Base-by-base conservation (phyloP, 2,797 vertebrate genomes). In the Hippocampus kuda region DNA sequence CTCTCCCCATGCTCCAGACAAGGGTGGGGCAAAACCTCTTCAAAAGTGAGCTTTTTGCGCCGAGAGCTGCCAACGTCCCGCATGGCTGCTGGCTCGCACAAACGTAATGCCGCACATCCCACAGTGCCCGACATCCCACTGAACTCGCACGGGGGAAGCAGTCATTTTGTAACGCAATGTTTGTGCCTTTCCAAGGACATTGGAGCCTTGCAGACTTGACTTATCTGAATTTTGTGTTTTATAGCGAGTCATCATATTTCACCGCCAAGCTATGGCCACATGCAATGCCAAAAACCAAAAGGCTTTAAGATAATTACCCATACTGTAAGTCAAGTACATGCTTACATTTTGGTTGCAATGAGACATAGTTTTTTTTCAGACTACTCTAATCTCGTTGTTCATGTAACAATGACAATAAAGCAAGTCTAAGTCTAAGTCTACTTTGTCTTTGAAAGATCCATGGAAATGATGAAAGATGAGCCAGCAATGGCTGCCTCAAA, bases 1-100 rank as follows among this genome's bases (percentile, higher is more conserved):
- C 72, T 78, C 85, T 82, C 81, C 74, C 81, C 70, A 46, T 72
- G 83, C 73, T 76, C 73, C 80, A 80, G 80, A 84, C 75, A 2
- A 74, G 72, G 65, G 44, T 44, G 62, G 62, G 62, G 42, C 41
- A 78, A 75, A 81, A 69, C 69, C 79, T 84, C 69, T 72, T 77
- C 77, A 27, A 59, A 59, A 80, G 73, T 74, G 74, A 70, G 71
- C 69, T 75, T 72, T 67, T 77, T 73, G 72, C 75, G 82, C 70
- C 44, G 72, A 69, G 73, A 75, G 79, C 81, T 83, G 85, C 79
- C 81, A 82, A 80, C 67, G 68, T 84, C 80, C 69, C 68, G 72
- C 53, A 69, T 70, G 75, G 79, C 82, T 78, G 78, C 80, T 85
- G 80, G 68, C 84, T 87, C 79, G 74, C 64, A 74, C 79, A 76